phyloP scores from a whole-genome alignment of 2,888 invertebrate species.

The Trachelus tabidus region DNA sequence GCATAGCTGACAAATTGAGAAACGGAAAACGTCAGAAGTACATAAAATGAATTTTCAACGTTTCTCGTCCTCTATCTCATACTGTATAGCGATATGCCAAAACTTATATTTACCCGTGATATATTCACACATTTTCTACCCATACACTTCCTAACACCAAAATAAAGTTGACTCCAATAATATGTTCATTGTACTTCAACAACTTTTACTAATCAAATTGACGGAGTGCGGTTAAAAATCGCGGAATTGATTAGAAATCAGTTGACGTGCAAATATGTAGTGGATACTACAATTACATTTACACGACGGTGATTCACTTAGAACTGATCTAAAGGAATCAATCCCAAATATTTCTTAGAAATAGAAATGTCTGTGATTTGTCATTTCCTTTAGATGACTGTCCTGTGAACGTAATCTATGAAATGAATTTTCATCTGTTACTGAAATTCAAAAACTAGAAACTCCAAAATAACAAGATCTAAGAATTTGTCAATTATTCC shows the following conservation, averaged over 20 bases:
- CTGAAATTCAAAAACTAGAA: background rate
- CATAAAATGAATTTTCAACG: background rate
- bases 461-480: background rate
- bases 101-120: background rate
- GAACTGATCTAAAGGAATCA: no score
- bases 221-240: background rate
- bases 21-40: background rate
- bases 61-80: background rate
- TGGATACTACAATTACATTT: background rate
- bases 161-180: background rate
- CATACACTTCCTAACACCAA: background rate
- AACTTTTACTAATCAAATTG: background rate
- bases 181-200: no score
- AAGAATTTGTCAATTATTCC: background rate
- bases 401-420: background rate
- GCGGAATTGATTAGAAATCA: background rate
- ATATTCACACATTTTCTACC: background rate
- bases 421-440: background rate
- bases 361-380: no score
- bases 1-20: background rate
- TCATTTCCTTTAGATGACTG: no score
- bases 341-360: no score
- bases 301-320: no score
- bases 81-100: background rate
- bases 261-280: background rate